phyloP scores from a whole-genome alignment of 2,888 invertebrate genomes.

The Ditula angustiorana region DNA sequence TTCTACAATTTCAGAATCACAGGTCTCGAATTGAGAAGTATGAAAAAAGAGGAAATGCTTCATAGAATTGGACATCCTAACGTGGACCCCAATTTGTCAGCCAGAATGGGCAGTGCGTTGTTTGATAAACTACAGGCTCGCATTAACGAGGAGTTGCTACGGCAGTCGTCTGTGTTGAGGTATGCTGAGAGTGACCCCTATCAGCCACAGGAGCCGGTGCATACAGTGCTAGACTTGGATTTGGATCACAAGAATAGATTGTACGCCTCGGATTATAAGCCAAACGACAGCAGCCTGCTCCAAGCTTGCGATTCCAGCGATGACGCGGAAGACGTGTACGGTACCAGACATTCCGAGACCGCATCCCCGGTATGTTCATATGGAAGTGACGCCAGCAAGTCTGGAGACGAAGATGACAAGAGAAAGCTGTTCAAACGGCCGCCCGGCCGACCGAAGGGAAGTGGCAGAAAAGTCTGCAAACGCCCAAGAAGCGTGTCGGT shows the following conservation, averaged over 20 bases:
- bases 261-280: slow-evolving; percentile 69
- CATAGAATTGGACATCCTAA: slow-evolving; percentile 66
- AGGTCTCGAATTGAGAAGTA: slow-evolving; percentile 66
- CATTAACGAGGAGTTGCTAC: slow-evolving; percentile 65
- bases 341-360: slow-evolving; percentile 61
- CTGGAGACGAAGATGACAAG: slow-evolving; percentile 79
- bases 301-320: slow-evolving; percentile 74
- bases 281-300: slow-evolving; percentile 63
- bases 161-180: slow-evolving; percentile 66
- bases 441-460: slow-evolving; percentile 84
- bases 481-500: slow-evolving; percentile 84
- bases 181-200: slow-evolving; percentile 70
- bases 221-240: slow-evolving; percentile 73
- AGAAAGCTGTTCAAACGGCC: slow-evolving; percentile 78
- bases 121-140: slow-evolving; percentile 71
- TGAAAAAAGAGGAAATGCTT: slow-evolving; percentile 73
- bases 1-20: slow-evolving; percentile 74
- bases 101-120: slow-evolving; percentile 67
- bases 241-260: slow-evolving; percentile 67
- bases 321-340: slow-evolving; percentile 72
- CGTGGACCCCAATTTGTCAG: slow-evolving; percentile 62
- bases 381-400: slow-evolving; percentile 76
- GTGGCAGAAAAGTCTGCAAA: slow-evolving; percentile 75
- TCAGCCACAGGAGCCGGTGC: slow-evolving; percentile 62
- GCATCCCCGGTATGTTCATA: slow-evolving; percentile 74